Percentiles rank a stretch among this genome's conserved stretches.
phyloP scores from a whole-genome alignment of 2,113 vertebrate species.

The Centropus bengalensis region DNA sequence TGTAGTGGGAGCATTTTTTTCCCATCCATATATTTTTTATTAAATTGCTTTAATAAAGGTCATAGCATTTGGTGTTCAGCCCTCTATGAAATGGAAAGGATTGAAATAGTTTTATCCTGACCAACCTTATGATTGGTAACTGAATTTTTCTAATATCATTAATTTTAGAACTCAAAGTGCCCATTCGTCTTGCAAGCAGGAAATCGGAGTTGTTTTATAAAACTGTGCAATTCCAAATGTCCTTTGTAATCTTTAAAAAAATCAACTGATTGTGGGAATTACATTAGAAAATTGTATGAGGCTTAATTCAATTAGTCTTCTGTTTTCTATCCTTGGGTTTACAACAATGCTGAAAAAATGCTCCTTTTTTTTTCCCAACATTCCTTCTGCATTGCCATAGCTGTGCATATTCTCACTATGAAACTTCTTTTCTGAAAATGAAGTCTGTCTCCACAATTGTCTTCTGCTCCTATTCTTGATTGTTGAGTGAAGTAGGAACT shows the following conservation, averaged over 20 bases:
- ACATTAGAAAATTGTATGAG: background rate
- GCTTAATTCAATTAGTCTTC: background rate
- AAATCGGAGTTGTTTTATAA: background rate
- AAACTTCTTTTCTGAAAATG: background rate
- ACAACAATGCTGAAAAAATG: background rate
- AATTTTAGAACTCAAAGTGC: background rate
- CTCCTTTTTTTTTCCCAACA: background rate
- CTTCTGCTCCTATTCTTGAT: background rate
- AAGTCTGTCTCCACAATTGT: background rate
- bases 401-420: background rate
- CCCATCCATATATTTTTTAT: background rate
- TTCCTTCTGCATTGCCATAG: background rate
- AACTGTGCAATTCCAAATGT: background rate
- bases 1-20: background rate
- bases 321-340: background rate
- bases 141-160: background rate
- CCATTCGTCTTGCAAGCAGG: background rate
- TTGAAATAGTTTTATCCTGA: background rate
- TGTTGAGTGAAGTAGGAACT: background rate
- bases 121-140: background rate
- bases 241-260: background rate
- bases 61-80: background rate
- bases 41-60: background rate
- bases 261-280: background rate
- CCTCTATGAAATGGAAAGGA: background rate